Conservation (phyloP, 2,113 vertebrate species). For the Struthio camelus region DNA sequence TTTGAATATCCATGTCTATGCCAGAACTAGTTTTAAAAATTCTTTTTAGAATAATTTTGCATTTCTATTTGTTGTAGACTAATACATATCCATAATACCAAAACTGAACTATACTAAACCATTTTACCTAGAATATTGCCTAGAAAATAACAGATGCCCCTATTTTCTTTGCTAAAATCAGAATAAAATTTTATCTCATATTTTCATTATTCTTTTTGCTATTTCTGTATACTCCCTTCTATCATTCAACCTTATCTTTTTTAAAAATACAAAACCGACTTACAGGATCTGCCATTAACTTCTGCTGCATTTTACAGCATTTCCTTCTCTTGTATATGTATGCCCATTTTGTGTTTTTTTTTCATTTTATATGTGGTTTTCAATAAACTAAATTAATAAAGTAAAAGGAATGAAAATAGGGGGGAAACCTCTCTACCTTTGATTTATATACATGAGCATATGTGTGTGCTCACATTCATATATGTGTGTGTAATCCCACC, state of each 20-base stretch:
- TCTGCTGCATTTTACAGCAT: neutral
- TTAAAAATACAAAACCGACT: neutral
- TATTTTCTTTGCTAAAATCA: neutral
- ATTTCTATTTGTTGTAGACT: neutral
- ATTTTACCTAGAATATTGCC: neutral
- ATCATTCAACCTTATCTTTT: neutral
- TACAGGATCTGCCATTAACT: neutral
- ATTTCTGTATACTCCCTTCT: neutral
- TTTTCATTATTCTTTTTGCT: neutral
- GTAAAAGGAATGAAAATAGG: neutral
- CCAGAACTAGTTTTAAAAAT: neutral
- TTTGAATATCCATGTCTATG: neutral
- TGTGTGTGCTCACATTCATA: neutral
- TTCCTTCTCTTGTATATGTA: neutral
- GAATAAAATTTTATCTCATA: neutral
- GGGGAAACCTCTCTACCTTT: neutral
- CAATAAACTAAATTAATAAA: neutral
- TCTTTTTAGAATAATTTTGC: neutral
- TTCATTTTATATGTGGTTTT: neutral
- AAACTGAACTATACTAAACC: neutral
- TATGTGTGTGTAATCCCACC: accelerated
- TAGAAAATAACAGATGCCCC: neutral
- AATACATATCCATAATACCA: neutral
- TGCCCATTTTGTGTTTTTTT: neutral
- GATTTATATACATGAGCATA: neutral